A percentile compares a stretch with the other conserved stretches of the same genome.
Conservation (phyloP, 2,888 invertebrate species). For the Sphaerophoria taeniata region DNA sequence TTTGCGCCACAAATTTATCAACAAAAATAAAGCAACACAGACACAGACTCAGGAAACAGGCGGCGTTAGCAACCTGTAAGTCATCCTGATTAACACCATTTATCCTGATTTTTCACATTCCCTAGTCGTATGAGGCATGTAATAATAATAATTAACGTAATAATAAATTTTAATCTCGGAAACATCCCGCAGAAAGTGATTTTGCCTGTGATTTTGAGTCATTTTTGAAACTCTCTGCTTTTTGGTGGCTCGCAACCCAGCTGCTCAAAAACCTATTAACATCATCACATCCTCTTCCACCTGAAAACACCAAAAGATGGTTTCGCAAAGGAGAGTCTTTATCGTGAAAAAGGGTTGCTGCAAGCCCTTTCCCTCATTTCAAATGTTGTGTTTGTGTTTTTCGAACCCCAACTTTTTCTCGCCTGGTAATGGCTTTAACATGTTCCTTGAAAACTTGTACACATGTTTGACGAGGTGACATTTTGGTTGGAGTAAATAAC, state of each 20-base stretch:
- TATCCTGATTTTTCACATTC: slow-evolving; percentile 63
- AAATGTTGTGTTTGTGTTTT: slow-evolving; percentile 37
- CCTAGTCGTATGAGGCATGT: slow-evolving; percentile 50
- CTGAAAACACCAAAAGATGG: too few relatives aligned
- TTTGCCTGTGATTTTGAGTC: slow-evolving; percentile 30
- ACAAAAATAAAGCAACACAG: slow-evolving; percentile 16
- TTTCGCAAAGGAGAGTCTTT: too few relatives aligned
- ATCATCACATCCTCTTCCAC: too few relatives aligned
- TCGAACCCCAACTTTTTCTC: background rate
- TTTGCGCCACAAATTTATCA: slow-evolving; percentile 25
- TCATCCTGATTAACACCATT: slow-evolving; percentile 62
- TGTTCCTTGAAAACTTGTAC: slow-evolving; percentile 57
- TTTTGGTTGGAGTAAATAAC: slow-evolving; percentile 24
- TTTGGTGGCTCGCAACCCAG: slow-evolving; percentile 38
- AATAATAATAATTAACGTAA: slow-evolving; percentile 66
- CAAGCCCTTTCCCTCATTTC: slow-evolving; percentile 32
- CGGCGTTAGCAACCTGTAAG: slow-evolving; percentile 12
- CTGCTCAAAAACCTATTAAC: slow-evolving; percentile 68
- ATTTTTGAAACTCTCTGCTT: background rate
- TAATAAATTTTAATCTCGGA: slow-evolving; percentile 70
- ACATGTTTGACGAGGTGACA: slow-evolving; percentile 65
- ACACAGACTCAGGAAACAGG: slow-evolving; percentile 13
- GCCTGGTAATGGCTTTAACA: slow-evolving; percentile 67
- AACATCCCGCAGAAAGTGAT: slow-evolving; percentile 60
- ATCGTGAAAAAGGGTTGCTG: slow-evolving; percentile 62